phyloP scores from a whole-genome alignment of 2,888 invertebrate genomes.

The Agonopterix heracliana region DNA sequence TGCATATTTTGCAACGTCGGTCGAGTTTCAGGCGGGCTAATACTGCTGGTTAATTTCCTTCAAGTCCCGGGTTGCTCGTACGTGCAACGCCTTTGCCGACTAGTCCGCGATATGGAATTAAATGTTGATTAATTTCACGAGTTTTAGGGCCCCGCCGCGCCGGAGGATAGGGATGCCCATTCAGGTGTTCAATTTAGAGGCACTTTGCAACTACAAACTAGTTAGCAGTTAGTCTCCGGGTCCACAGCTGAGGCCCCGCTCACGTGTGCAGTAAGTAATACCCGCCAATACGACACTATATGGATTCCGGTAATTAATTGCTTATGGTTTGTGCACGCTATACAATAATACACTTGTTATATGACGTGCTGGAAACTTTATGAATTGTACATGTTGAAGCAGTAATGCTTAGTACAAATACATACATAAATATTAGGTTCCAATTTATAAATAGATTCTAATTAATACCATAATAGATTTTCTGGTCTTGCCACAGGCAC shows the following conservation, averaged over 20 bases:
- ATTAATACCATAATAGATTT: too few relatives aligned
- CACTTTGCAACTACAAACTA: conserved; percentile 61
- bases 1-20: conserved; percentile 62
- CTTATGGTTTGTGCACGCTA: background rate
- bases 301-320: conserved; percentile 24
- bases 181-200: conserved; percentile 57
- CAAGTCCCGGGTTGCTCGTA: conserved; percentile 56
- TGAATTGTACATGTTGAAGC: too few relatives aligned
- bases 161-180: conserved; percentile 35
- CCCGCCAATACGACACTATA: conserved; percentile 25
- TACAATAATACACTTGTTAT: background rate
- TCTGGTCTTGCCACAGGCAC: too few relatives aligned
- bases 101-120: conserved; percentile 56
- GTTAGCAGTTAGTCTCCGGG: conserved; percentile 43
- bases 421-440: too few relatives aligned
- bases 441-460: too few relatives aligned
- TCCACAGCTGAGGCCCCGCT: conserved; percentile 39
- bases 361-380: background rate
- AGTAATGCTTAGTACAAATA: too few relatives aligned
- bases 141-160: conserved; percentile 43
- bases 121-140: conserved; percentile 69
- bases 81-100: conserved; percentile 29
- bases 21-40: conserved; percentile 48
- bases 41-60: conserved; percentile 51
- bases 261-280: conserved; percentile 26